Evolutionary conservation across 2,888 invertebrate genomes (phyloP).

Genomic region (Drosophila neoperkinsi): DNA sequence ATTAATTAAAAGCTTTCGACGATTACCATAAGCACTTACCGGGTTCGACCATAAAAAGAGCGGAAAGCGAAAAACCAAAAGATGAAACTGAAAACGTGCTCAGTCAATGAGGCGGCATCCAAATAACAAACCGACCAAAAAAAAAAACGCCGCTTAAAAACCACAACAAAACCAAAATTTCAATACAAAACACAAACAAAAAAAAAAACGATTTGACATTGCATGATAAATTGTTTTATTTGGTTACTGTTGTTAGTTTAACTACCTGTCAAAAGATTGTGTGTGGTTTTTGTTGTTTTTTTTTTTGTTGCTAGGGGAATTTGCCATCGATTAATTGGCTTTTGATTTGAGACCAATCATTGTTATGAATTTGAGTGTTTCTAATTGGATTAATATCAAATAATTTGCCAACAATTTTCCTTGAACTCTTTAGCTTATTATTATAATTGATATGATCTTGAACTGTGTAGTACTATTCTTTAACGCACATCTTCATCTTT

Average conservation of each 20-base stretch:
- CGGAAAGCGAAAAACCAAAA: constrained; percentile 16
- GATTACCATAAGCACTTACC: constrained; percentile 49
- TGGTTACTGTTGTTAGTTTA: constrained; percentile 22
- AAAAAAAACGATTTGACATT: constrained; percentile 25
- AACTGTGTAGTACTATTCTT: neutral
- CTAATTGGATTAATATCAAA: constrained; percentile 37
- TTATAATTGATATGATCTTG: neutral
- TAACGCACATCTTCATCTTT: neutral
- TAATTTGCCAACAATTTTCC: constrained; percentile 19
- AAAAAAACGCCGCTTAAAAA: constrained; percentile 34
- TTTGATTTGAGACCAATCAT: constrained; percentile 12
- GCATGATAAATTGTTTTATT: constrained; percentile 48
- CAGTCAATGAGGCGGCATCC: constrained; percentile 54
- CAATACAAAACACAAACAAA: neutral
- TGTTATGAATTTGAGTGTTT: constrained; percentile 8
- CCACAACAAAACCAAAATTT: constrained; percentile 12
- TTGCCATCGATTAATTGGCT: constrained; percentile 30
- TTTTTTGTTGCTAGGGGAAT: neutral
- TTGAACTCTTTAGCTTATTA: neutral
- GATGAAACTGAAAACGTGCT: constrained; percentile 62
- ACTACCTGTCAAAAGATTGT: constrained; percentile 31
- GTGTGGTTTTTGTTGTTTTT: constrained; percentile 4
- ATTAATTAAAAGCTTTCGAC: constrained; percentile 62
- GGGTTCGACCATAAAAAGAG: constrained; percentile 29
- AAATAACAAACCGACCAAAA: constrained; percentile 23